Conservation (phyloP, 1,140 invertebrate species). For the Oppia nitens region DNA sequence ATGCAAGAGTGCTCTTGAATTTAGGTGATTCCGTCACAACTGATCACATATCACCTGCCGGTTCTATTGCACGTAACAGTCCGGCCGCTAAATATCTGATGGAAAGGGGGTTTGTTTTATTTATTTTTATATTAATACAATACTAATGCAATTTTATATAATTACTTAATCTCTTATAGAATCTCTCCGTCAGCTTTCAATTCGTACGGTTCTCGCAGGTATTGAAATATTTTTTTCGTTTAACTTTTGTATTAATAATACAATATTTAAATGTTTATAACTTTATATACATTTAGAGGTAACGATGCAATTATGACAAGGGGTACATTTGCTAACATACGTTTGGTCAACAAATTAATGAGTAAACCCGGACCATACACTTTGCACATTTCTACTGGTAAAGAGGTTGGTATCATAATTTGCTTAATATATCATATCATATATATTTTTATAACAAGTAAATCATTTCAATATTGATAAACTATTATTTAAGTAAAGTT, state of each 20-base stretch:
- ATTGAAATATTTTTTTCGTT: not conserved
- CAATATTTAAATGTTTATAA: not conserved
- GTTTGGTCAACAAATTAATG: slow-evolving; percentile 82
- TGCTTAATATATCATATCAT: no score
- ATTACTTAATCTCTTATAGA: slow-evolving; percentile 33
- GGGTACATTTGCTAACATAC: slow-evolving; percentile 96
- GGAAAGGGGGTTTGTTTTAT: slow-evolving; percentile 41
- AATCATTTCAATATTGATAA: no score
- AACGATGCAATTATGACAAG: slow-evolving; percentile 93
- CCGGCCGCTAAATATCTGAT: slow-evolving; percentile 76
- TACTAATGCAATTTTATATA: not conserved
- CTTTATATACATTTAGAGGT: slow-evolving; percentile 37
- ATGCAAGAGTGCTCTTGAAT: slow-evolving; percentile 62
- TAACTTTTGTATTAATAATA: not conserved
- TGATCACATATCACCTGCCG: slow-evolving; percentile 95
- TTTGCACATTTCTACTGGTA: slow-evolving; percentile 64
- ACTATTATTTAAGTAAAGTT: no score
- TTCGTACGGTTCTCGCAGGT: slow-evolving; percentile 76
- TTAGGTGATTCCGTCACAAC: slow-evolving; percentile 92
- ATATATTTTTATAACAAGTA: no score
- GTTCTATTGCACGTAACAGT: slow-evolving; percentile 84
- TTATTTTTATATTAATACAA: not conserved
- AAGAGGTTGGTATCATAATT: slow-evolving; percentile 55
- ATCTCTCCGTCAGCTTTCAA: slow-evolving; percentile 87
- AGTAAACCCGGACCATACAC: slow-evolving; percentile 68